A percentile compares a stretch with the other conserved stretches of the same genome.
phyloP scores from a whole-genome alignment of 2,888 invertebrate species.

The Eristalinus aeneus region DNA sequence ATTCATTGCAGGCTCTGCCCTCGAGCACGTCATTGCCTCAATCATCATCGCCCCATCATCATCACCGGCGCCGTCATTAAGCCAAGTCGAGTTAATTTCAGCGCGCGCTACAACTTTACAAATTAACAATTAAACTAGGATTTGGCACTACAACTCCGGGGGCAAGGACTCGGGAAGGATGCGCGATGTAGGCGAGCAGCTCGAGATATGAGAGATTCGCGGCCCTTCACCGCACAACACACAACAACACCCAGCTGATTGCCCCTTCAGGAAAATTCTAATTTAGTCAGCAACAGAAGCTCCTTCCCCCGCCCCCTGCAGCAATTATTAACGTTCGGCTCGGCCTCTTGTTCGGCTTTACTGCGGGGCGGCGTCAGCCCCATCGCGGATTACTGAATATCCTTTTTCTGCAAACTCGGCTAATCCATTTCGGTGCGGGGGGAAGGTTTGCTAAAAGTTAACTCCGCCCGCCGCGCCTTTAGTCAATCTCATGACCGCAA shows the following conservation, averaged over 20 bases:
- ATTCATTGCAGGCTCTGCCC: conserved; percentile 34
- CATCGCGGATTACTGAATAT: conserved; percentile 21
- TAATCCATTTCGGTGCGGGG: conserved; percentile 24
- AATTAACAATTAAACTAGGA: conserved; percentile 70
- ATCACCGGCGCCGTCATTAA: conserved; percentile 48
- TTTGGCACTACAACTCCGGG: conserved; percentile 43
- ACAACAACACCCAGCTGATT: conserved; percentile 57
- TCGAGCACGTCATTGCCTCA: conserved; percentile 11
- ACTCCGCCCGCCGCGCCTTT: background rate
- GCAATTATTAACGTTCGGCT: conserved; percentile 48
- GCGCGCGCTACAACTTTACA: conserved; percentile 65
- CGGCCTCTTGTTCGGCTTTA: conserved; percentile 21
- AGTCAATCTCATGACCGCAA: conserved; percentile 73
- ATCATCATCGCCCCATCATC: conserved; percentile 1
- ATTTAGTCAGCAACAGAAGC: conserved; percentile 60
- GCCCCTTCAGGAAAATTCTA: conserved; percentile 59
- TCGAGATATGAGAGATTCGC: too few relatives aligned
- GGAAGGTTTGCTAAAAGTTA: background rate
- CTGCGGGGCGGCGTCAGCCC: background rate
- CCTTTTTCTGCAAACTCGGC: conserved; percentile 14
- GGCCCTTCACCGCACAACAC: background rate
- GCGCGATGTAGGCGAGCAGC: background rate
- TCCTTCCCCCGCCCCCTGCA: conserved; percentile 1
- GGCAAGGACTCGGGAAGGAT: conserved; percentile 35
- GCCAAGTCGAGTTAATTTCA: conserved; percentile 61